phyloP scores from a whole-genome alignment of 2,113 vertebrate genomes.

The Picathartes gymnocephalus region DNA sequence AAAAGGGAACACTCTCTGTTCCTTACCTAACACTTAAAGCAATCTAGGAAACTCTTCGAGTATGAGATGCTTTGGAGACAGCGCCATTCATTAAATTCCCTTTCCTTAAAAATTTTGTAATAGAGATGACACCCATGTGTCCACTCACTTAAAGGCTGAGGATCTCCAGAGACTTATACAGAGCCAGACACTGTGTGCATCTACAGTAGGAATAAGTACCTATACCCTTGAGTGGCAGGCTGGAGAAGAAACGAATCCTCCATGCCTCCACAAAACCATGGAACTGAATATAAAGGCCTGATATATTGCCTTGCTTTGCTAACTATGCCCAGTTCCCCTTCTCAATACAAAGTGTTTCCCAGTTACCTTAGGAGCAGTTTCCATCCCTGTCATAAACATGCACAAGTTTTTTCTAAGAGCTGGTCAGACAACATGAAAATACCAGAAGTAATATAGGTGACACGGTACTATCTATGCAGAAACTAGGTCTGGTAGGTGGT shows the following conservation, averaged over 20 bases:
- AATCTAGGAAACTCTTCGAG: not conserved
- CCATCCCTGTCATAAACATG: not conserved
- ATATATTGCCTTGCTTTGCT: not conserved
- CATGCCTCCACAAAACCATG: not conserved
- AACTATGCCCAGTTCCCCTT: not conserved
- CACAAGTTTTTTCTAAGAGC: not conserved
- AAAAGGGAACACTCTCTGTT: not conserved
- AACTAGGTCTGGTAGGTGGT: not conserved
- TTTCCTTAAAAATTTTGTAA: not conserved
- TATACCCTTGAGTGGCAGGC: not conserved
- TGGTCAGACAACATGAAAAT: not conserved
- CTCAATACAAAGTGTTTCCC: not conserved
- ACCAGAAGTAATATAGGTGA: accelerated
- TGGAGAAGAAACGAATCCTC: not conserved
- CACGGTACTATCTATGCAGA: not conserved
- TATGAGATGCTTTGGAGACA: not conserved
- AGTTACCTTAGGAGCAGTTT: not conserved
- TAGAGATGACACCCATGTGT: not conserved
- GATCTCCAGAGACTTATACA: not conserved
- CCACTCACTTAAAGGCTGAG: not conserved
- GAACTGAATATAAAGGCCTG: not conserved
- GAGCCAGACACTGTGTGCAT: not conserved
- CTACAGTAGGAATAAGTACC: not conserved
- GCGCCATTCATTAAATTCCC: not conserved
- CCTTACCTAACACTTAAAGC: not conserved